These are phyloP conservation scores for Hormaphis cornu DNA, from an alignment of 1,140 invertebrate genomes.

Conservation along the genomic window DNA sequence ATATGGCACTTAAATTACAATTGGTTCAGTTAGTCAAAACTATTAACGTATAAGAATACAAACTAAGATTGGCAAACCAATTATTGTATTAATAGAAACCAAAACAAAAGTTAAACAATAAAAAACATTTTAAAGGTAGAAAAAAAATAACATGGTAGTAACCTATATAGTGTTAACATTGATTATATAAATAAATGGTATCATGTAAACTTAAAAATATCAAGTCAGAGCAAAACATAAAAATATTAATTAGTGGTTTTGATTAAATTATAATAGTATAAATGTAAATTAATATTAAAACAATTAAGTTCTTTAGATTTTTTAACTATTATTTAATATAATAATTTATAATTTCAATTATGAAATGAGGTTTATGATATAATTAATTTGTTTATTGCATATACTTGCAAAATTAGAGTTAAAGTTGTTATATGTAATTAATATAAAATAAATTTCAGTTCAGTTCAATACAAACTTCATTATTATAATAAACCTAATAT, in stretches of 20 bases:
- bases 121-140: background rate
- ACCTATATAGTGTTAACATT: background rate
- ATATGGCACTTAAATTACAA: constrained; percentile 25
- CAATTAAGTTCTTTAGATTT: background rate
- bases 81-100: background rate
- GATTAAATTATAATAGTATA: background rate
- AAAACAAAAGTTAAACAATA: background rate
- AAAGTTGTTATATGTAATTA: too few relatives aligned
- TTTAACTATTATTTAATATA: background rate
- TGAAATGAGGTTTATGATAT: too few relatives aligned
- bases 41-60: background rate
- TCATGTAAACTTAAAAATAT: background rate
- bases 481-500: too few relatives aligned
- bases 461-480: too few relatives aligned
- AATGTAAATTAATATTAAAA: background rate
- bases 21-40: background rate
- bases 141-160: background rate
- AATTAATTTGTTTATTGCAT: too few relatives aligned
- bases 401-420: too few relatives aligned
- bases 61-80: background rate
- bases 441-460: too few relatives aligned
- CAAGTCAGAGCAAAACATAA: background rate
- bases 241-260: background rate
- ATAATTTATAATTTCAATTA: too few relatives aligned
- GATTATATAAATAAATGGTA: background rate